Evolutionary conservation across 2,888 invertebrate species (phyloP), one percentile per base, ranked within the genome.

Genomic region (Galeopsomyia nigrocyanea): DNA sequence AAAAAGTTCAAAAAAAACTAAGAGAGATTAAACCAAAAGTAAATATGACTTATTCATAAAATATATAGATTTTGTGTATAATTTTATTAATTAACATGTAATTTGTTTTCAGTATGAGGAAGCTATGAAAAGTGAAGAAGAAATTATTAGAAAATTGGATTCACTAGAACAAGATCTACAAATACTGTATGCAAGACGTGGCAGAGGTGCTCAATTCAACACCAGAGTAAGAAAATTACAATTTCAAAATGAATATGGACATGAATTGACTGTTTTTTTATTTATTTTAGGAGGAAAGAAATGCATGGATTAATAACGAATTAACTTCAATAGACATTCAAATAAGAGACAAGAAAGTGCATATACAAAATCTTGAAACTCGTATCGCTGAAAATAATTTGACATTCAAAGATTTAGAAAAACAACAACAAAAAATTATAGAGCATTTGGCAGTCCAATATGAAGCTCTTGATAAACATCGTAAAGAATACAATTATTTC

Each of bases 171-270:
- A 97, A 86, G 95, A 96, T 81, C 89, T 97, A 3, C 98, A 98
- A 84, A 99, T 99, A 85, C 87, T 99, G 62, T 98, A 98, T 86
- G 98, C 98, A 0, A 99, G 99, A 85, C 98, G 99, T 87, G 99
- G 99, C 0, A 89, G 98, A 78, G 98, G 98, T 0, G 97, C 95
- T 73, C 98, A 98, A 87, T 99, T 99, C 87, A 93, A 95, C 0
- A 94, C 94, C 0, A 83, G 81, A 78, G 84, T 84, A 80, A 65
- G 56, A 69, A 6, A 49, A 19, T 7, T 51, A 21, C 22, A 22
- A 10, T 17, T 14, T 49, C n/a, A 58, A 17, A 21, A 39, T 64
- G 22, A 21, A 14, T 57, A 17, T 19, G 39, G 10, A 13, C 21
- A 55, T 19, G 10, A 31, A 50, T 51, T 56, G 56, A 21, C 13